These are phyloP conservation scores for Andricus quercusramuli DNA, from an alignment of 2,888 invertebrate species.

Conservation along the genomic window DNA sequence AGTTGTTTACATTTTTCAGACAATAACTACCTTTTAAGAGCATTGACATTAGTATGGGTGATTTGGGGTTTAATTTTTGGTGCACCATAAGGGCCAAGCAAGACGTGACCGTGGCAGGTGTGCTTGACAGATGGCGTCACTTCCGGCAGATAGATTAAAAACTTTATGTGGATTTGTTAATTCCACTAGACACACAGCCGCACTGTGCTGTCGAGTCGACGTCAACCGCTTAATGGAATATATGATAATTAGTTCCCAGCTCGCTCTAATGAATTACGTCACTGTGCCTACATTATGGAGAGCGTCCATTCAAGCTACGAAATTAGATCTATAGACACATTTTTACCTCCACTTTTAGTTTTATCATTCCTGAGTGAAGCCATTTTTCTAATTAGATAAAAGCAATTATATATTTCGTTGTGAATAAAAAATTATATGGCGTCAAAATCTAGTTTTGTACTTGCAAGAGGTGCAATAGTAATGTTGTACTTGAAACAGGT, in stretches of 20 bases:
- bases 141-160: constrained; percentile 64
- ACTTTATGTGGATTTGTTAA: constrained; percentile 56
- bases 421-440: no score
- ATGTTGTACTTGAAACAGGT: no score
- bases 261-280: constrained; percentile 51
- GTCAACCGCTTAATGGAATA: constrained; percentile 56
- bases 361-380: neutral
- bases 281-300: constrained; percentile 41
- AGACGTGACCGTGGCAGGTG: constrained; percentile 62
- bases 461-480: neutral
- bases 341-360: neutral
- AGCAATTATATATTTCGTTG: neutral
- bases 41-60: constrained; percentile 1
- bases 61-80: constrained; percentile 1
- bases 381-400: neutral
- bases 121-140: constrained; percentile 70
- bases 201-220: constrained; percentile 49
- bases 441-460: neutral
- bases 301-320: neutral
- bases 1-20: neutral
- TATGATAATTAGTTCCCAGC: constrained; percentile 56
- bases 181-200: constrained; percentile 47
- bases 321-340: neutral
- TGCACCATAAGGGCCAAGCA: neutral
- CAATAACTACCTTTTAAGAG: neutral